Evolutionary conservation across 2,888 invertebrate genomes (phyloP).

Genomic region (Augochlorella aurata): DNA sequence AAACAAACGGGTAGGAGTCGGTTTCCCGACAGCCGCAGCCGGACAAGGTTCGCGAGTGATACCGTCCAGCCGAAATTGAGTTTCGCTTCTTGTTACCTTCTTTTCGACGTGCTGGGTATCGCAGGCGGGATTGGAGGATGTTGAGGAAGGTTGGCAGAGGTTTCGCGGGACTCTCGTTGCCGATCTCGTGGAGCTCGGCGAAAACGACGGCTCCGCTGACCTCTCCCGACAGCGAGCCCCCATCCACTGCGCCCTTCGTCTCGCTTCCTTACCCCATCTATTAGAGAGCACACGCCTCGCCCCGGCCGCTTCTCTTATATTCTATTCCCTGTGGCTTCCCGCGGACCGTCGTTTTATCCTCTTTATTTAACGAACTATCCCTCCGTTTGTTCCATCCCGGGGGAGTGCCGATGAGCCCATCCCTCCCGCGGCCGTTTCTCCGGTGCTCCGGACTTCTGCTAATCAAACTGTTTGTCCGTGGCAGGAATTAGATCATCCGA

Average conservation of each 20-base stretch:
- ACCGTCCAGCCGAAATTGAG: conserved; percentile 52
- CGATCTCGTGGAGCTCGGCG: conserved; percentile 44
- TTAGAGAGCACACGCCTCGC: conserved; percentile 7
- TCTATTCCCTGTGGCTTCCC: conserved; percentile 4
- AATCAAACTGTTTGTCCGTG: conserved; percentile 55
- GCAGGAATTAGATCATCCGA: conserved; percentile 37
- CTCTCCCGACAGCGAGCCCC: conserved; percentile 40
- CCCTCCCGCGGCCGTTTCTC: background rate
- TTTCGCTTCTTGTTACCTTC: conserved; percentile 54
- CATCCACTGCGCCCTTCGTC: conserved; percentile 12
- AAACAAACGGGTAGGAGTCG: conserved; percentile 41
- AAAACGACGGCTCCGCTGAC: conserved; percentile 42
- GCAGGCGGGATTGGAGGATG: conserved; percentile 41
- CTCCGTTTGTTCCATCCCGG: background rate
- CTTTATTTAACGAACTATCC: conserved; percentile 10
- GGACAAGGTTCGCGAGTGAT: background rate
- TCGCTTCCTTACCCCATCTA: background rate
- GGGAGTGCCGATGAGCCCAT: background rate
- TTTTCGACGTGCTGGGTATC: conserved; percentile 43
- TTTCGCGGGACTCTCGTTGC: conserved; percentile 59
- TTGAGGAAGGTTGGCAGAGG: conserved; percentile 35
- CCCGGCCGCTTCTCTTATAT: conserved; percentile 16
- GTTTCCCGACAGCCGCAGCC: background rate
- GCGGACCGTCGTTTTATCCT: conserved; percentile 3
- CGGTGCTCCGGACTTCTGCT: conserved; percentile 6